phyloP scores from a whole-genome alignment of 2,113 vertebrate genomes.

The Heterotis niloticus region DNA sequence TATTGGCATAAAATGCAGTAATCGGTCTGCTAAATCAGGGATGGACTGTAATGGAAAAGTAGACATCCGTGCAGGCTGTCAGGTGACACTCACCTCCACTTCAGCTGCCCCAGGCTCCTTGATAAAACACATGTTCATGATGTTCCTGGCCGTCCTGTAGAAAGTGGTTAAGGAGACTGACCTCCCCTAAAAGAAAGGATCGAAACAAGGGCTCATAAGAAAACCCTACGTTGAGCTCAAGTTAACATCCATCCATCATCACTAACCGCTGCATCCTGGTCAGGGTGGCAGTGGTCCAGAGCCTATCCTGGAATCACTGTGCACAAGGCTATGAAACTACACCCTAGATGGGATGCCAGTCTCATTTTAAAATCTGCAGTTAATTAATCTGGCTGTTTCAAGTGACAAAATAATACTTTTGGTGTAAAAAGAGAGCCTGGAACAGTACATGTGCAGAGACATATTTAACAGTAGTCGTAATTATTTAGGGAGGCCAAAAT shows the following conservation, averaged over 20 bases:
- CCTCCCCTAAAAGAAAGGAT: slow-evolving; percentile 70
- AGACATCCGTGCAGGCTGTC: background rate
- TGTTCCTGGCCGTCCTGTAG: slow-evolving; percentile 84
- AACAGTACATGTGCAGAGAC: background rate
- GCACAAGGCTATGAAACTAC: too few species aligned
- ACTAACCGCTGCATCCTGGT: background rate
- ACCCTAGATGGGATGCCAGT: too few species aligned
- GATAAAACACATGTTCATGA: slow-evolving; percentile 87
- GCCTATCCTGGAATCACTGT: too few species aligned
- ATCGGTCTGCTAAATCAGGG: too few species aligned
- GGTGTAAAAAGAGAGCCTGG: background rate
- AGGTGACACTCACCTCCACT: slow-evolving; percentile 70
- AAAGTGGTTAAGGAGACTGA: slow-evolving; percentile 86
- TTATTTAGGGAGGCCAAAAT: background rate
- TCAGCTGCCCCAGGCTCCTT: slow-evolving; percentile 79
- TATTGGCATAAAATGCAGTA: too few species aligned
- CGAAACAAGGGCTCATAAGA: slow-evolving; percentile 14
- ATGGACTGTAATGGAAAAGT: slow-evolving; percentile 1
- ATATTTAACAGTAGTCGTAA: background rate
- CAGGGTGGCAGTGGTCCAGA: background rate
- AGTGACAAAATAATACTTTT: background rate
- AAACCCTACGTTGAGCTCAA: background rate
- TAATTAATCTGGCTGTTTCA: too few species aligned
- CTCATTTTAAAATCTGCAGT: too few species aligned
- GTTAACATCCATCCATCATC: too few species aligned